Evolutionary conservation across 2,797 vertebrate genomes (phyloP), one percentile per base, ranked within the genome.

Genomic region (Gadopsis marmoratus): DNA sequence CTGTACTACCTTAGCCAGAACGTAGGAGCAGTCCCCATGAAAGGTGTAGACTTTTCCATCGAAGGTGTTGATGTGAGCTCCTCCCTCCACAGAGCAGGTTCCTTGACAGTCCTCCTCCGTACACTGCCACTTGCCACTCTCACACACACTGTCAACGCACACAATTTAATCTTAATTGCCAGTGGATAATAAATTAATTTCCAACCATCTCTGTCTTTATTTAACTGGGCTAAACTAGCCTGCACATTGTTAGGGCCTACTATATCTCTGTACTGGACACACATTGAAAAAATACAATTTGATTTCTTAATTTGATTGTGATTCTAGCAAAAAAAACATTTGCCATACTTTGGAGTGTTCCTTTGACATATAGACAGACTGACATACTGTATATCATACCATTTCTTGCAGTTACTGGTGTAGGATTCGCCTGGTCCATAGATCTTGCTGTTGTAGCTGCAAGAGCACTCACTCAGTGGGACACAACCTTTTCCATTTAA

Each of bases 1-100:
- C 39, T 61, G 7, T n/a, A 4, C 7, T 77, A 87, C 87, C 87
- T 89, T 79, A 55, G 96, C 87, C 61, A 97, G 88, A 55, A 96
- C 81, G 51, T 97, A 97, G 43, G 94, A 90, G 69, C 96, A 97
- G 86, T 95, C 95, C 65, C 96, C 96, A 48, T 97, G 95, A 84
- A 97, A 96, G 66, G 87, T 93, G 88, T 95, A 97, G 47, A 89
- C 68, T 74, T 95, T 96, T 26, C 88, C 94, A 83, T 97, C 96
- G 0, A 94, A 96, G 0, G 95, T 96, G 55, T 90, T 94, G 67
- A 97, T 39, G 55, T 97, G 96, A 61, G 95, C 93, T 79, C 97
- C 97, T 84, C 97, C 97, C 83, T 94, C 92, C 60, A 97, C 81
- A 35, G 94, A 95, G 74, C 97, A 97, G 29, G 61, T 94, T 77